Evolutionary conservation across 1,140 invertebrate genomes (phyloP), one percentile per base, ranked within the genome.

Genomic region (Apis dorsata): DNA sequence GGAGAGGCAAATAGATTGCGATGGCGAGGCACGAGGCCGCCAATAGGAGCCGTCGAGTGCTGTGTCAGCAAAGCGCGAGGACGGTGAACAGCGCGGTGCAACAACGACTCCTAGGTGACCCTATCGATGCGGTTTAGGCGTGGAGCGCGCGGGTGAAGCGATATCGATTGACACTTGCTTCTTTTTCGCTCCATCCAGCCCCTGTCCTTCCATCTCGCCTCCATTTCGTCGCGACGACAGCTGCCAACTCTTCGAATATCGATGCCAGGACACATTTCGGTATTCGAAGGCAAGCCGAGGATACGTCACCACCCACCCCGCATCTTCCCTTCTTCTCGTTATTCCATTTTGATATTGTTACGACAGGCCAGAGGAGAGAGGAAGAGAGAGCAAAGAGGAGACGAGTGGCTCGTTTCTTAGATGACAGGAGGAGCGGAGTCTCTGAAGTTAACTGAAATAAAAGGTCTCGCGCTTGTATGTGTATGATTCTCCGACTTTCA

Each of bases 241-340:
- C 69, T 85, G 66, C 73, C 78, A 76, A 77, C 63, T 86, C 73
- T 65, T 73, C 49, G 78, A 77, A 77, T 70, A 70, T 82, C 76
- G 63, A 86, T 77, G 63, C 66, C 85, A 85, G 83, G 71, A 69
- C 69, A 71, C 57, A 70, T 72, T 28, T 7, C 15, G 19, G 15
- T 55, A 11, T 65, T 44, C 59, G 34, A 44, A 44, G 44, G 63
- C 68, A 60, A 73, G 19, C 24, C n/a, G 28, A 34, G 68, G 17
- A 24, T 19, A 34, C 57, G 60, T 34, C 77, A 24, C 15, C 12
- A 8, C 9, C 44, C 17, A 9, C 8, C 9, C 21, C 17, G 15
- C 12, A 5, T 11, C 28, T 13, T 49, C 5, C 55, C 69, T 53
- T 77, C 21, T 19, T 59, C 74, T 53, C 70, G 49, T 72, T 85